Conservation (phyloP, 2,797 vertebrate genomes). For the Pseudomugil gertrudae region DNA sequence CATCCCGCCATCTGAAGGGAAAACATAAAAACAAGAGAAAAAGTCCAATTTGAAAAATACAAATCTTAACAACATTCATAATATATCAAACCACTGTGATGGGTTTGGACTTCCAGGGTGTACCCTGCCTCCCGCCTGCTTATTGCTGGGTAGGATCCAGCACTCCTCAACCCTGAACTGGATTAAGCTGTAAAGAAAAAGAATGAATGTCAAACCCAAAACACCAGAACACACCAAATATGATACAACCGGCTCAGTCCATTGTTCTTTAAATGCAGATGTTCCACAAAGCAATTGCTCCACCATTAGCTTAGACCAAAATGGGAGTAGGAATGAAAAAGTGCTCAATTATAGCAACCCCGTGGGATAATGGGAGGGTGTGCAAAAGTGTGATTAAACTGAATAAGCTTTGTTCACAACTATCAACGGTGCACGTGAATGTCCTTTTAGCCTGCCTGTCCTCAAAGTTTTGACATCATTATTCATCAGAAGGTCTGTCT, state of each 20-base stretch:
- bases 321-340: slow-evolving; percentile 71
- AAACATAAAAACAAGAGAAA: slow-evolving; percentile 23
- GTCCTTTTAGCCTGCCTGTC: slow-evolving; percentile 35
- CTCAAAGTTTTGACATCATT: slow-evolving; percentile 53
- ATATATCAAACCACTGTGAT: slow-evolving; percentile 15
- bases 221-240: slow-evolving; percentile 36
- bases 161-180: too few species aligned
- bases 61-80: slow-evolving; percentile 38
- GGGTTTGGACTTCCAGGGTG: too few species aligned
- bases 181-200: too few species aligned
- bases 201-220: too few species aligned
- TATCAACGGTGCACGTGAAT: slow-evolving; percentile 57
- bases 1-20: slow-evolving; percentile 34
- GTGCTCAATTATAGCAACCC: slow-evolving; percentile 81
- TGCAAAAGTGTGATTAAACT: slow-evolving; percentile 78
- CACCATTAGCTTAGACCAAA: slow-evolving; percentile 70
- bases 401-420: slow-evolving; percentile 77
- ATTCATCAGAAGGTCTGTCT: slow-evolving; percentile 58
- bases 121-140: too few species aligned
- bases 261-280: slow-evolving; percentile 77
- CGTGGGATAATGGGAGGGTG: slow-evolving; percentile 66
- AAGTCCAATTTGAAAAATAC: slow-evolving; percentile 17
- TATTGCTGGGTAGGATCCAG: too few species aligned
- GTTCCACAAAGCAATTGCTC: slow-evolving; percentile 72
- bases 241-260: slow-evolving; percentile 52